Evolutionary conservation across 2,797 vertebrate genomes (phyloP).

Genomic region (Chrosomus eos): DNA sequence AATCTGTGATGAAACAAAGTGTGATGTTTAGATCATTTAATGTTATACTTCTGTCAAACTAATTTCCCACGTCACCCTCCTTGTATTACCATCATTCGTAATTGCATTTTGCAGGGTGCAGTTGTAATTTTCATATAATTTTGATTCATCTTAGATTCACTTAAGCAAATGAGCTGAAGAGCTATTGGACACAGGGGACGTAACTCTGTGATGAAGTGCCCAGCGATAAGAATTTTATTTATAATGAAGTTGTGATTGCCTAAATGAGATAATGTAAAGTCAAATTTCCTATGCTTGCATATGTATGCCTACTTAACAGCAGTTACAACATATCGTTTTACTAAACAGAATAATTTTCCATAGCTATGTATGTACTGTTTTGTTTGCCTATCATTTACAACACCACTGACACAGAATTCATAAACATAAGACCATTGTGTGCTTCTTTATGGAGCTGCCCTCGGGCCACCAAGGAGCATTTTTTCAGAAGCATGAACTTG

Average conservation of each 20-base stretch:
- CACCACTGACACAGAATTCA: not conserved
- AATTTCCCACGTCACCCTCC: conserved; percentile 65
- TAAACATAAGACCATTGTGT: not conserved
- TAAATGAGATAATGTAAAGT: not conserved
- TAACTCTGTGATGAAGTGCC: conserved; percentile 25
- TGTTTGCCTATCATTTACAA: not conserved
- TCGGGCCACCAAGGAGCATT: not conserved
- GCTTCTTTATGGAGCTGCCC: not conserved
- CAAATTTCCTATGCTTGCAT: not conserved
- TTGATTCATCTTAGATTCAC: conserved; percentile 35
- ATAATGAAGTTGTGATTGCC: conserved; percentile 24
- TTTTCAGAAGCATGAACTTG: conserved; percentile 11
- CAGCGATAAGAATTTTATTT: conserved; percentile 27
- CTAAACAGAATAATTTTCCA: not conserved
- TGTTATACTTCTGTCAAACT: not conserved
- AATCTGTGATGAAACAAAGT: not conserved
- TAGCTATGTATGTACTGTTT: not conserved
- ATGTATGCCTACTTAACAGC: not conserved
- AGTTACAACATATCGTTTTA: not conserved
- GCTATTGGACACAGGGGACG: conserved; percentile 26
- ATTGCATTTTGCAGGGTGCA: conserved; percentile 26
- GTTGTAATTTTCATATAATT: conserved; percentile 18
- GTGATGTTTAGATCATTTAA: conserved; percentile 3
- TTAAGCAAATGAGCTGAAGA: conserved; percentile 30
- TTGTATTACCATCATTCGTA: conserved; percentile 31